These are phyloP conservation scores for Nasonia oneida DNA, from an alignment of 2,888 invertebrate species.

Conservation along the genomic window DNA sequence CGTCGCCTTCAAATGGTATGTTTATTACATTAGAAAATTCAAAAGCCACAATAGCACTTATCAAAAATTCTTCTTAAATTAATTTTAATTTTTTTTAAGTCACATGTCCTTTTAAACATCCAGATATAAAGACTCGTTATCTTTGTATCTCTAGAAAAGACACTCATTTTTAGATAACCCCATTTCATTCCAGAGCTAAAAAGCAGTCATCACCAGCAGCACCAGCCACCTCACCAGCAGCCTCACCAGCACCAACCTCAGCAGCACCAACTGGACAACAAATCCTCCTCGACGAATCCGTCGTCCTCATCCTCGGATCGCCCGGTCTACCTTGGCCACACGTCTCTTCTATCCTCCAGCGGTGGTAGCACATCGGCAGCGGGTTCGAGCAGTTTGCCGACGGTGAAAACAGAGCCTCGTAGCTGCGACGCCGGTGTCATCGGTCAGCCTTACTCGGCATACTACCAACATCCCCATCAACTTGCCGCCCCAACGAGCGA, in stretches of 20 bases:
- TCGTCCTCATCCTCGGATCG: slow-evolving; percentile 72
- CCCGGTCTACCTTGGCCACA: slow-evolving; percentile 81
- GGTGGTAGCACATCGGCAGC: slow-evolving; percentile 74
- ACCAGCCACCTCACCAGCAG: slow-evolving; percentile 67
- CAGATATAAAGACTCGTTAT: too few relatives aligned
- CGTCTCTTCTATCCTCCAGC: slow-evolving; percentile 78
- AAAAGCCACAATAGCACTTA: too few relatives aligned
- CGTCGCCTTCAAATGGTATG: slow-evolving; percentile 74
- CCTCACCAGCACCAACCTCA: slow-evolving; percentile 53
- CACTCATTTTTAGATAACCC: too few relatives aligned
- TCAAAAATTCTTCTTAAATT: too few relatives aligned
- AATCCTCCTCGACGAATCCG: slow-evolving; percentile 71
- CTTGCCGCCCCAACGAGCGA: slow-evolving; percentile 73
- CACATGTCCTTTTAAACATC: too few relatives aligned
- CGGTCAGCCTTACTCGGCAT: slow-evolving; percentile 75
- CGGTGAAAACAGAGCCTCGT: slow-evolving; percentile 77
- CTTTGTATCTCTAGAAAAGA: too few relatives aligned
- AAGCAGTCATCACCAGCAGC: slow-evolving; percentile 64
- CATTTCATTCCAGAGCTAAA: slow-evolving; percentile 68
- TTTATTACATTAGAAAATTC: too few relatives aligned
- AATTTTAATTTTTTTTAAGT: too few relatives aligned
- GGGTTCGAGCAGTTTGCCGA: slow-evolving; percentile 73
- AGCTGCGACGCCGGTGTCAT: slow-evolving; percentile 76
- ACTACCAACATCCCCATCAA: slow-evolving; percentile 78
- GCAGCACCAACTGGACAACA: slow-evolving; percentile 73